Conservation (phyloP, 2,113 vertebrate genomes). For the Dromiciops gliroides region DNA sequence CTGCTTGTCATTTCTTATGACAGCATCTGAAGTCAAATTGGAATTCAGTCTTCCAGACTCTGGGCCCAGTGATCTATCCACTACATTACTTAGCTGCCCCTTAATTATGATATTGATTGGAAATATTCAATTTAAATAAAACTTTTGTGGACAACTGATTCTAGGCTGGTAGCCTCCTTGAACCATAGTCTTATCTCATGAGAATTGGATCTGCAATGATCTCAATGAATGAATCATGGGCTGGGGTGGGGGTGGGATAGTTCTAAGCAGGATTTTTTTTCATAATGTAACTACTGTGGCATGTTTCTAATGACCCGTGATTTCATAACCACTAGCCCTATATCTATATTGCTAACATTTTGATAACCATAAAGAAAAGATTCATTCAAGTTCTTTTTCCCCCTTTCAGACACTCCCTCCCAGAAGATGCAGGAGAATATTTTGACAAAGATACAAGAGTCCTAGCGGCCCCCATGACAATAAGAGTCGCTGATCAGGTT, state of each 20-base stretch:
- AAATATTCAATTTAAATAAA: not conserved
- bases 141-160: not conserved
- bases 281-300: not conserved
- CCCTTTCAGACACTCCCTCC: constrained; percentile 86
- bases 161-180: not conserved
- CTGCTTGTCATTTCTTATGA: too few species aligned
- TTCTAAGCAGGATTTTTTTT: not conserved
- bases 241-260: not conserved
- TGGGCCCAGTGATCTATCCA: too few species aligned
- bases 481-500: constrained; percentile 91
- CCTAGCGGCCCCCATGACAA: constrained; percentile 89
- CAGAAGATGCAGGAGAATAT: constrained; percentile 86
- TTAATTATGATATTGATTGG: not conserved
- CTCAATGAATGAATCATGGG: not conserved
- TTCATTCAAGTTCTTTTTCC: too few species aligned
- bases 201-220: not conserved
- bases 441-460: constrained; percentile 90
- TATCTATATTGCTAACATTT: not conserved
- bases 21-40: too few species aligned
- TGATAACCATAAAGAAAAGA: not conserved
- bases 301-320: not conserved
- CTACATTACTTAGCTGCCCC: not conserved
- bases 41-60: too few species aligned
- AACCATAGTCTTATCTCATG: not conserved
- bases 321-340: not conserved